These are phyloP conservation scores for Brassicogethes aeneus DNA, from an alignment of 2,888 invertebrate genomes.

Conservation along the genomic window DNA sequence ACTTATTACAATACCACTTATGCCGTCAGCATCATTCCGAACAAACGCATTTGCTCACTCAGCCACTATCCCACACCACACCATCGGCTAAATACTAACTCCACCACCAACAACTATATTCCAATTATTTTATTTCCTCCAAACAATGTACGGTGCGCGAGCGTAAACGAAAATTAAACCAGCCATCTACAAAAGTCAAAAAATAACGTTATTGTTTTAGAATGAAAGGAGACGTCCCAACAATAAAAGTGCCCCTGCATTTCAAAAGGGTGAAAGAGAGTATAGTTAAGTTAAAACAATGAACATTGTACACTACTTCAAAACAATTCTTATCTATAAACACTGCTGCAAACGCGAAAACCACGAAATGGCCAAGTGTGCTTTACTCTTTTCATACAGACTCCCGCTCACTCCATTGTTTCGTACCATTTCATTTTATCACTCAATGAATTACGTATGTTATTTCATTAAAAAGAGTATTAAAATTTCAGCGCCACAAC, in stretches of 20 bases:
- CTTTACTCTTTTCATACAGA: conserved; percentile 10
- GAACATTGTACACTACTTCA: conserved; percentile 27
- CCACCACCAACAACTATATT: too few relatives aligned
- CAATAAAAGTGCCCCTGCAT: conserved; percentile 18
- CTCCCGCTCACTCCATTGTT: conserved; percentile 6
- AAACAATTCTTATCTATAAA: conserved; percentile 31
- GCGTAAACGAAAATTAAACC: neutral
- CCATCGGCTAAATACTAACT: too few relatives aligned
- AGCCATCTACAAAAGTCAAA: conserved; percentile 4
- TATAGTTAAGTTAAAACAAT: conserved; percentile 29
- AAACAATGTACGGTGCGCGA: too few relatives aligned
- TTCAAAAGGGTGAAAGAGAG: conserved; percentile 17
- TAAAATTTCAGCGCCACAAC: conserved; percentile 2
- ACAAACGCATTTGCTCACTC: neutral
- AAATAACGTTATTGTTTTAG: conserved; percentile 17
- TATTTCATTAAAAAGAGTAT: conserved; percentile 5
- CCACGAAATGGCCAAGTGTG: conserved; percentile 32
- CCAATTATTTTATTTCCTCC: too few relatives aligned
- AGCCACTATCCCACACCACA: too few relatives aligned
- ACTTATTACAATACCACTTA: neutral
- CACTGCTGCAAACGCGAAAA: conserved; percentile 30
- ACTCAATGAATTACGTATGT: conserved; percentile 2
- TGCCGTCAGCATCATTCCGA: neutral
- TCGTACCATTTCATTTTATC: conserved; percentile 5
- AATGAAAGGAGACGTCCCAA: conserved; percentile 18